phyloP scores from a whole-genome alignment of 2,888 invertebrate species.

The Lasioglossum calceatum region DNA sequence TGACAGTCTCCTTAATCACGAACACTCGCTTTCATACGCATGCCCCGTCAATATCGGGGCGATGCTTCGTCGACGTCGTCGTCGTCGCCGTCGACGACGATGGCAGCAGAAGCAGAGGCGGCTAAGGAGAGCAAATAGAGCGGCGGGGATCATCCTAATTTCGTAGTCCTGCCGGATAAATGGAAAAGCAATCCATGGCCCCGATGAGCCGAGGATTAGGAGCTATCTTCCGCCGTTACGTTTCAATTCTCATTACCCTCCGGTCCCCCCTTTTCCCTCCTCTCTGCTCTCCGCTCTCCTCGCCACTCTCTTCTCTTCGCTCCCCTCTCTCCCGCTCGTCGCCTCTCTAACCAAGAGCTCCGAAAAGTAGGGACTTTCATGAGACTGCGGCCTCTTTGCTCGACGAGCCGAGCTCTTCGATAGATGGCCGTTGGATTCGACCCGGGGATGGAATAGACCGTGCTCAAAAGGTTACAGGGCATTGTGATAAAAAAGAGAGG shows the following conservation, averaged over 20 bases:
- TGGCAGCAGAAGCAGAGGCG: background rate
- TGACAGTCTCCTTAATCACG: conserved; percentile 62
- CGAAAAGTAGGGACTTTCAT: conserved; percentile 41
- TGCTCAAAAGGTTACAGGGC: conserved; percentile 50
- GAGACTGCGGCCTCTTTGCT: conserved; percentile 65
- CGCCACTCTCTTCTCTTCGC: background rate
- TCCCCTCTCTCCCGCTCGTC: background rate
- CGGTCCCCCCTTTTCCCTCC: background rate
- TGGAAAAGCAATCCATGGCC: conserved; percentile 60
- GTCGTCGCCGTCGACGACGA: background rate
- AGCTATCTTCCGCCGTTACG: conserved; percentile 68
- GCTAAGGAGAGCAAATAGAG: conserved; percentile 4
- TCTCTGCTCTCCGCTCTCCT: background rate
- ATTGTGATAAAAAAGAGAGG: conserved; percentile 36
- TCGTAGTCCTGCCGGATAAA: conserved; percentile 52
- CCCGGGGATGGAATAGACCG: conserved; percentile 66
- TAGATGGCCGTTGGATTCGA: conserved; percentile 70
- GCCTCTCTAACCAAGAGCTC: background rate
- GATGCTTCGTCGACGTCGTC: conserved; percentile 1
- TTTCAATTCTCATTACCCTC: conserved; percentile 74
- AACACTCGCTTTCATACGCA: conserved; percentile 32
- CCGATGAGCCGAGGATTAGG: conserved; percentile 69
- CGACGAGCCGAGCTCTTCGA: conserved; percentile 64
- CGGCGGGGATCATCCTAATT: conserved; percentile 52
- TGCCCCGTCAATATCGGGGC: conserved; percentile 35